Evolutionary conservation across 2,797 vertebrate genomes (phyloP).

Genomic region (Menidia menidia): DNA sequence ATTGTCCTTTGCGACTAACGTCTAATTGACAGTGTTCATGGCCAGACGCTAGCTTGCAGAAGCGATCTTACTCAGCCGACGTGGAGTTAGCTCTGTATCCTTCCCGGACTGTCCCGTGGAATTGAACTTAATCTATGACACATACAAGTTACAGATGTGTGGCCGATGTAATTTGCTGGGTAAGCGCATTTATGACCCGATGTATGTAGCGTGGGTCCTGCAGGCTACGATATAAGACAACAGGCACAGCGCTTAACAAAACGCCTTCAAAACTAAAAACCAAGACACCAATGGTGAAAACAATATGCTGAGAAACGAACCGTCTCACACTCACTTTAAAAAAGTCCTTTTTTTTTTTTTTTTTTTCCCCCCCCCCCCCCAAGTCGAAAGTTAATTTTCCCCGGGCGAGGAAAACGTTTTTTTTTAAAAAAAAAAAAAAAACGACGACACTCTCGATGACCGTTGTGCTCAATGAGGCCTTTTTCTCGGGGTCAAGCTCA

Average conservation of each 20-base stretch:
- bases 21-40: conserved; percentile 33
- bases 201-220: conserved; percentile 70
- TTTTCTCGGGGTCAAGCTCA: conserved; percentile 63
- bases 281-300: conserved; percentile 88
- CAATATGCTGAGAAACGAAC: conserved; percentile 79
- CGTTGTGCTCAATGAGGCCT: conserved; percentile 68
- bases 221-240: conserved; percentile 84
- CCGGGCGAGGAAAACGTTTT: conserved; percentile 68
- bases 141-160: conserved; percentile 73
- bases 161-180: conserved; percentile 60
- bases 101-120: conserved; percentile 61
- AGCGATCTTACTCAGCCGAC: conserved; percentile 41
- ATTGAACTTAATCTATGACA: conserved; percentile 70
- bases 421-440: conserved; percentile 59
- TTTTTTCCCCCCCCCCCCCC: too few relatives aligned
- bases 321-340: conserved; percentile 57
- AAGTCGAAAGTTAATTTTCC: too few relatives aligned
- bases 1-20: conserved; percentile 21
- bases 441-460: conserved; percentile 62
- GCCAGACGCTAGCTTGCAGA: conserved; percentile 28
- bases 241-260: conserved; percentile 82
- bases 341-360: conserved; percentile 69
- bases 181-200: conserved; percentile 51
- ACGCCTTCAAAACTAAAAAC: conserved; percentile 87
- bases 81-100: conserved; percentile 27